Percentiles rank a stretch among this genome's conserved stretches.
Evolutionary conservation across 2,113 vertebrate species (phyloP).

Genomic region (Vulpes vulpes): DNA sequence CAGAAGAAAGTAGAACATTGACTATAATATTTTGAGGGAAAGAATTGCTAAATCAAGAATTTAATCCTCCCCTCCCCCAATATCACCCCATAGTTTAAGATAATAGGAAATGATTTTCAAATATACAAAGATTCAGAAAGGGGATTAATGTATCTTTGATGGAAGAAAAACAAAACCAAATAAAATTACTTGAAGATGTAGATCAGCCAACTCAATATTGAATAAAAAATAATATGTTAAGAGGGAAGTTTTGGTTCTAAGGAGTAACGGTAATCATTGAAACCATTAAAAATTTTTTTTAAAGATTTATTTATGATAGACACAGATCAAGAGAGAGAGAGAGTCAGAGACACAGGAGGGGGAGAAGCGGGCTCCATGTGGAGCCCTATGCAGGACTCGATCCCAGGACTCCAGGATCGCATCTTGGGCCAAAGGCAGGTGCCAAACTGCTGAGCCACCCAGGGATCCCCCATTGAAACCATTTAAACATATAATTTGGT

Average conservation of each 20-base stretch:
- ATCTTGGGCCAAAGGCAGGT: too few relatives aligned
- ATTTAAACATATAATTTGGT: neutral
- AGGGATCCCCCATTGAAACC: neutral
- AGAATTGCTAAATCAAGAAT: neutral
- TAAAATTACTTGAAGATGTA: neutral
- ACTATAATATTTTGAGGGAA: neutral
- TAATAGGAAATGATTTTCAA: neutral
- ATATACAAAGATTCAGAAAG: neutral
- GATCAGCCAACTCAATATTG: neutral
- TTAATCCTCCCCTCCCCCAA: neutral
- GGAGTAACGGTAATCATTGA: neutral
- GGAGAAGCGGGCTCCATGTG: too few relatives aligned
- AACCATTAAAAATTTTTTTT: neutral
- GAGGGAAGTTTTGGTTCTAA: neutral
- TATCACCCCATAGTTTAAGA: neutral
- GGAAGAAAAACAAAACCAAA: neutral
- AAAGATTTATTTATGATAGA: too few relatives aligned
- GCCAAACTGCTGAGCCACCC: too few relatives aligned
- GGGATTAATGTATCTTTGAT: neutral
- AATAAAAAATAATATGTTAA: neutral
- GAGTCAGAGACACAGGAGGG: too few relatives aligned
- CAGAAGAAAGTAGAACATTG: neutral
- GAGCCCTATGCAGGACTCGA: too few relatives aligned
- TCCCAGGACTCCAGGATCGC: too few relatives aligned
- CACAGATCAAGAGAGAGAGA: too few relatives aligned